Base-by-base conservation (phyloP, 2,888 invertebrate species). In the Machimus atricapillus region DNA sequence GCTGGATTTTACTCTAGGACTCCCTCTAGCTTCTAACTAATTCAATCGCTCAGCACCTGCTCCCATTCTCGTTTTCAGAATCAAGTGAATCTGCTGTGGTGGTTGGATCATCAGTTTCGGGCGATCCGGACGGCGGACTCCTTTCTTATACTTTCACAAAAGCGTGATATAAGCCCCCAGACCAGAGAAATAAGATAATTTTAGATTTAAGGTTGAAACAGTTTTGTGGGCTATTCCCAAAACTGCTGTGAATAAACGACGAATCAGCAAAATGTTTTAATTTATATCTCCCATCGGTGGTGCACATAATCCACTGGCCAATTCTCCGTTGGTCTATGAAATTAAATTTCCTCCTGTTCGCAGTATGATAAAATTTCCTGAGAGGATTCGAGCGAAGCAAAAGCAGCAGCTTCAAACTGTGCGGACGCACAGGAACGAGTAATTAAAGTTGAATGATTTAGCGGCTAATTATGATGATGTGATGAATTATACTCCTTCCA, bases 401-500 rank as follows among this genome's bases (percentile, higher is more conserved):
- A 12, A 23, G 40, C n/a, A 77, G 34, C 8, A 31, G 31, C 73
- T 31, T 74, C 8, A 19, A 77, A 46, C 43, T 46, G 43, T 46
- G 43, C 43, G 3, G 43, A 46, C 56, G 56, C 19, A 77, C 9
- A 78, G 19, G 37, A 23, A 43, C 46, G 43, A 37, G 43, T 78
- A 78, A 78, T 78, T 78, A 78, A 78, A 78, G 43, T 43, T 8
- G n/a, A 23, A 40, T 43, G 43, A 78, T 78, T 78, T 78, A 78
- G 43, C 37, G 43, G 43, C 43, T 78, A 78, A 78, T 78, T 78
- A 78, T 78, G 78, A 78, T 78, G 78, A 78, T 78, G 78, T 78
- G 78, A 78, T 78, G 78, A 78, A 78, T 78, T 78, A 78, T 0
- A 23, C 78, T 43, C 78, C 19, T 43, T 43, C 43, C 37, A 43